Evolutionary conservation across 1,140 invertebrate genomes (phyloP), one percentile per base, ranked within the genome.

Genomic region (Camponotus floridanus): DNA sequence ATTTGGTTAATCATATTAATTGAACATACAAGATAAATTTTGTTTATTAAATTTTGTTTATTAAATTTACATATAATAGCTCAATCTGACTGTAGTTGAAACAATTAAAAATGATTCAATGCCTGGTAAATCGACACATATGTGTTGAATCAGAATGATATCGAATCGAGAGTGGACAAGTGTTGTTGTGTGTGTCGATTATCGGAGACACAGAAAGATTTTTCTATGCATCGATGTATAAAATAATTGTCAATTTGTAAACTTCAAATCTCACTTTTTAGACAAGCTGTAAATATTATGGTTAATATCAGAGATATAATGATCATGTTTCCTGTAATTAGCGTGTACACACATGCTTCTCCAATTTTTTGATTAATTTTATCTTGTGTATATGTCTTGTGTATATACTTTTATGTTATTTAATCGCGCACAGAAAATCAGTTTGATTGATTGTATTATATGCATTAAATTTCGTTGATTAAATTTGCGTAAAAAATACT

Each of bases 231-330:
- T 51, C 68, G 39, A 85, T 42, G 42, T 83, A 57, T 57, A 78
- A 89, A 89, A 86, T 68, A 64, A 68, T 71, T n/a, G 68, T 83
- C 59, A 51, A 57, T 74, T 26, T 26, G 55, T 61, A 88, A 86
- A 85, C 78, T 48, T 48, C 3, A 51, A 51, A 51, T 51, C 48
- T 18, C 15, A 51, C 15, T 51, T 51, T 51, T 51, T 51, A 15
- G 15, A 5, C 3, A 15, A 57, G 3, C n/a, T 57, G 33, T 26
- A 7, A 68, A 68, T 45, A 45, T 45, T 26, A 31, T 51, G 13
- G 55, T 36, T 3, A 4, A 26, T 26, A 26, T 26, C 26, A 26
- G 26, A 26, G 26, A 26, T 26, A 26, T 26, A 26, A 1, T 26
- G n/a, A 2, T 7, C 1, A 55, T 55, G 51, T 8, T 42, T n/a